Percentiles rank a stretch among this genome's conserved stretches.
These are phyloP conservation scores for Pogoniulus pusillus DNA, from an alignment of 2,797 vertebrate species.

Conservation along the genomic window DNA sequence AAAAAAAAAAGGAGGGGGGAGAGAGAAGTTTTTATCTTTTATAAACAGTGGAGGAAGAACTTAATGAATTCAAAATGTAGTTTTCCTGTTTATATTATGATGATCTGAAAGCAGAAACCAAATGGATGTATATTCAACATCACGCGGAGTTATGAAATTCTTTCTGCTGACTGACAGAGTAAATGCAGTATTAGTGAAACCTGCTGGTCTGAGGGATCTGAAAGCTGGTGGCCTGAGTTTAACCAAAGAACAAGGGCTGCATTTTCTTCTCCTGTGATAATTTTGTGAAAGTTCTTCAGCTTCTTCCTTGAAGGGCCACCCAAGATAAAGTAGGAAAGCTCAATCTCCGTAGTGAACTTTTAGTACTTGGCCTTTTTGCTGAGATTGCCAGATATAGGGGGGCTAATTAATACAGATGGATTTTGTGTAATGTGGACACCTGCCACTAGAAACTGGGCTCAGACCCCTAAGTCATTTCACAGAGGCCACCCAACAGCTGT, in stretches of 20 bases:
- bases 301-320: slow-evolving; percentile 10
- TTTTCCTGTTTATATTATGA: slow-evolving; percentile 76
- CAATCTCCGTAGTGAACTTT: background rate
- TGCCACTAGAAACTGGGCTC: slow-evolving; percentile 56
- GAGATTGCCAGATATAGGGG: slow-evolving; percentile 6
- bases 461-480: slow-evolving; percentile 46
- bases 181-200: slow-evolving; percentile 1
- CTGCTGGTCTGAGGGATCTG: background rate
- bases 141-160: slow-evolving; percentile 45
- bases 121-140: slow-evolving; percentile 65
- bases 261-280: background rate
- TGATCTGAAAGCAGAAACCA: slow-evolving; percentile 68
- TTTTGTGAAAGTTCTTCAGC: background rate
- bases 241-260: background rate
- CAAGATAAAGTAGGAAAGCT: background rate
- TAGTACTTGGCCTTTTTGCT: background rate
- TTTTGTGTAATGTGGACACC: slow-evolving; percentile 42
- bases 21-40: slow-evolving; percentile 74
- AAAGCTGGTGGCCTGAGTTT: background rate
- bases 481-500: slow-evolving; percentile 57
- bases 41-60: slow-evolving; percentile 68
- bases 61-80: slow-evolving; percentile 76
- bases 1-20: slow-evolving; percentile 23
- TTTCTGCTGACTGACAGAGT: slow-evolving; percentile 27
- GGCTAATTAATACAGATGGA: slow-evolving; percentile 43